Evolutionary conservation across 1,140 invertebrate species (phyloP), one percentile per base, ranked within the genome.

Genomic region (Cylas formicarius): DNA sequence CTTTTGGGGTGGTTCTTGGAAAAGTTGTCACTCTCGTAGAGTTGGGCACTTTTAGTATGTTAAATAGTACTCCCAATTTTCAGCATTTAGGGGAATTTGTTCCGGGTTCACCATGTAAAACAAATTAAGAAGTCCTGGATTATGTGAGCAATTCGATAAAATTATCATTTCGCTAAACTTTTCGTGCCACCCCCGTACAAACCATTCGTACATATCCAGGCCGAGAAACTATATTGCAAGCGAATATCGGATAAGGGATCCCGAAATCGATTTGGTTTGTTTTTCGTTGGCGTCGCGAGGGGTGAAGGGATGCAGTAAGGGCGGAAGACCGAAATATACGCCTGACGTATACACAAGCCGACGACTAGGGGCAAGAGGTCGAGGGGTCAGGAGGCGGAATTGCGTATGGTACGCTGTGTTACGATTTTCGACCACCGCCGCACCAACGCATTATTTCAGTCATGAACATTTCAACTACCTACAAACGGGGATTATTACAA

Each of bases 241-340:
- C 59, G 52, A 60, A 57, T 56, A 57, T 59, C 55, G 58, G 56
- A 50, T 54, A 61, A 53, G 39, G 50, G 50, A 56, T 56, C 44
- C 54, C 50, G 61, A 63, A 63, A 63, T 63, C 61, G 61, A 63
- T 63, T 60, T 57, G 54, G 61, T 60, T 60, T 58, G 56, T 62
- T 63, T 63, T 52, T n/a, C n/a, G n/a, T n/a, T 56, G 54, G 46
- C 31, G 52, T 52, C 53, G 56, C 44, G 50, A n/a, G 46, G 36
- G 51, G 32, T 33, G 41, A 48, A 47, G 45, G 48, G 44, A 47
- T 58, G 46, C 32, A 51, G 47, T 58, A 58, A 60, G 52, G 57
- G 57, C 53, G 57, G 56, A 61, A 56, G 52, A 58, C 56, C 55
- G 50, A 53, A 56, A 55, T 56, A 56, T 57, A 55, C 55, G 48